Base-by-base conservation (phyloP, 2,113 vertebrate genomes). In the Otolemur garnettii region DNA sequence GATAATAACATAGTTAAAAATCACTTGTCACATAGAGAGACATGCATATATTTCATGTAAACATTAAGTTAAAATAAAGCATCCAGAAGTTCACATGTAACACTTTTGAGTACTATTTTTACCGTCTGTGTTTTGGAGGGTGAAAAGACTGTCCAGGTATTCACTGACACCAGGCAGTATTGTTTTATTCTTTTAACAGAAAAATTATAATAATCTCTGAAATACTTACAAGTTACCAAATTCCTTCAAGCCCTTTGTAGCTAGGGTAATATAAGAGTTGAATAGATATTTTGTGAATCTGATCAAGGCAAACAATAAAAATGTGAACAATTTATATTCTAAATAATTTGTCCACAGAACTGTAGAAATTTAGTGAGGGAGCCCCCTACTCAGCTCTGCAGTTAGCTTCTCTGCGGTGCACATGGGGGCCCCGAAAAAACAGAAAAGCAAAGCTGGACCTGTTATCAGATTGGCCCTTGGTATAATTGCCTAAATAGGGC, bases 341-440 rank as follows among this genome's bases (percentile, higher is more conserved):
- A n/a, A 69, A 6, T 19, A 14, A 2, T 15, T 60, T 53, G 50
- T 7, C 2, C 64, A 42, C 6, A 35, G 17, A 82, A 24, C 13
- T 30, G 5, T 0, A 1, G 21, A 6, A 17, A 38, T 28, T 28
- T 38, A 7, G 5, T 2, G 1, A 38, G 57, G 14, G 60, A 50
- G 1, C 13, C 7, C 0, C 50, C 30, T 13, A 9, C 22, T 75
- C 53, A 14, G 1, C 33, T 0, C 50, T 0, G 6, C 45, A 50
- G 18, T 17, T 64, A 59, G 33, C 19, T 7, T 5, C 28, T 17
- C 42, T 35, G 59, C 8, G 0, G 30, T 4, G 22, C 2, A 19
- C 17, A 2, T 0, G 7, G 7, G 38, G 28, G 2, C 14, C 5
- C 45, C 24, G 2, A 0, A 33, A n/a, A 13, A 12, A 57, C 3